Percentiles rank a stretch among this genome's conserved stretches.
These are phyloP conservation scores for Trachelus troglodyta DNA, from an alignment of 2,888 invertebrate species.

Conservation along the genomic window DNA sequence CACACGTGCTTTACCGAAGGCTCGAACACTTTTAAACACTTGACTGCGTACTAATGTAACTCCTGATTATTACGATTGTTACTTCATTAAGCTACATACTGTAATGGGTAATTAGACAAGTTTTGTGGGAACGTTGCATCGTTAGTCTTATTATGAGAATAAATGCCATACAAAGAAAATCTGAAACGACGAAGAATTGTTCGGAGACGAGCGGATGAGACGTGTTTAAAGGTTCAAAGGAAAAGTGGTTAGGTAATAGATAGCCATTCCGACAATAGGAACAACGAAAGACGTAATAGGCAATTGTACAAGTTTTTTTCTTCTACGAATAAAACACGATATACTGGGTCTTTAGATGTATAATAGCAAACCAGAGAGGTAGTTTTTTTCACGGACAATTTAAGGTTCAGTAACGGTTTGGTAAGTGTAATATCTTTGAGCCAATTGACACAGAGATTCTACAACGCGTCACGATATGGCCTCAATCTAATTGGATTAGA, in stretches of 20 bases:
- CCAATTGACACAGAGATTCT: no score
- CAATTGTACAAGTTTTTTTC: neutral
- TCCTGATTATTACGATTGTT: neutral
- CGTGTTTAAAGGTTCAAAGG: neutral
- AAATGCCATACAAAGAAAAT: neutral
- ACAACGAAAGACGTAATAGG: neutral
- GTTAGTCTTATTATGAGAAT: neutral
- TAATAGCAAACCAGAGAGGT: neutral
- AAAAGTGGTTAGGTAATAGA: neutral
- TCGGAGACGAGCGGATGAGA: neutral
- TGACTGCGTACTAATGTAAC: neutral
- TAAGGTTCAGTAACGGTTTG: neutral
- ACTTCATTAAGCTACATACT: neutral
- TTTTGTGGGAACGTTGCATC: neutral
- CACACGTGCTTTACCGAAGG: neutral
- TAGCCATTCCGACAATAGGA: neutral
- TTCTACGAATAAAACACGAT: neutral
- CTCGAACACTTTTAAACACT: neutral
- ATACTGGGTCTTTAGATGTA: neutral
- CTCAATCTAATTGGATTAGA: conserved; percentile 43
- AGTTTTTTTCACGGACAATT: neutral
- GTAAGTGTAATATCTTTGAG: no score
- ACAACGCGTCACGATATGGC: neutral
- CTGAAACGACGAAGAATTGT: neutral
- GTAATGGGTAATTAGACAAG: neutral